Evolutionary conservation across 2,113 vertebrate species (phyloP), one percentile per base, ranked within the genome.

Genomic region (Pygoscelis antarcticus): DNA sequence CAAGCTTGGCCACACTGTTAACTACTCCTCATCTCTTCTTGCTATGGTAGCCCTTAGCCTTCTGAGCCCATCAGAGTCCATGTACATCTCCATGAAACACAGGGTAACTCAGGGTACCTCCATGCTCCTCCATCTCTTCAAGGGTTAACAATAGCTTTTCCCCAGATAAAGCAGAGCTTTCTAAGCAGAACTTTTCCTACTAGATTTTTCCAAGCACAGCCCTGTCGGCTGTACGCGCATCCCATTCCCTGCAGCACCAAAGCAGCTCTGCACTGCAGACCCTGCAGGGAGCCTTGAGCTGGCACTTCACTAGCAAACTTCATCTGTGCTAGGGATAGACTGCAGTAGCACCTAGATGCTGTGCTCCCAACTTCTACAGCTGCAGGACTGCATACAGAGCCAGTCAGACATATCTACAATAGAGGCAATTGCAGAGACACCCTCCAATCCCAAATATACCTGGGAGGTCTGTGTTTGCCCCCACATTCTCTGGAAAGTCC

Each of bases 161-260:
- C 42, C 13, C 30, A 34, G 9, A 16, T 19, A 61, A 65, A 72
- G 6, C 15, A 83, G 51, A 49, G 7, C 8, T 72, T 84, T 70
- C 60, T 66, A 58, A 66, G 58, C 29, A 74, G 27, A 93, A 60
- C 13, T 71, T 87, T 49, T 49, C 46, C 34, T 5, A 4, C 3
- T 5, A n/a, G 5, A 20, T 22, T 69, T 92, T 65, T 61, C 66
- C 44, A 29, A 83, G 42, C 19, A 29, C 34, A 61, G 23, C 15
- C 7, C 60, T 82, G 27, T 10, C 0, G 0, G 42, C 27, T 46
- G 52, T 65, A 55, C 46, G 11, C 1, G 1, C 11, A 38, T 54
- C 40, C 71, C 34, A 4, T 38, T 90, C 58, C 55, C 68, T 58
- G 54, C 30, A 83, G 89, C 46, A 49, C 34, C 4, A 13, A 65